Evolutionary conservation across 2,888 invertebrate genomes (phyloP).

Genomic region (Lordiphosa fenestrarum): DNA sequence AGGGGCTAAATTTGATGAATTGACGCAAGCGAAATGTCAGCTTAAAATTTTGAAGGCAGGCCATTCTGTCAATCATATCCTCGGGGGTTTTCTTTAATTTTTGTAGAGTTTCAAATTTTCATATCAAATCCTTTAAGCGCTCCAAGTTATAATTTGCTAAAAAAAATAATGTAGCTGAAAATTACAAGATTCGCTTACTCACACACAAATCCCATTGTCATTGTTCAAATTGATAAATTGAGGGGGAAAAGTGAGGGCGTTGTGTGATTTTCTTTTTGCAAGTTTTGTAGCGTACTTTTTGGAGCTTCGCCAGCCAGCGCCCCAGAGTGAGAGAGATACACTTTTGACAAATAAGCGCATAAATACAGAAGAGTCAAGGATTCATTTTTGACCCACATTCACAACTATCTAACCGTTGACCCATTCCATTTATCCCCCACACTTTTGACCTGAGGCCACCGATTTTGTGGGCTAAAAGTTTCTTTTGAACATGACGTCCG

Average conservation of each 20-base stretch:
- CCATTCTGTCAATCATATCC: too few species aligned
- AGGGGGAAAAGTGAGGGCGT: slow-evolving; percentile 27
- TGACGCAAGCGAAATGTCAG: slow-evolving; percentile 27
- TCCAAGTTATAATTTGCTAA: too few species aligned
- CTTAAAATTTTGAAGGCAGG: too few species aligned
- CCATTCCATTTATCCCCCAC: slow-evolving; percentile 4
- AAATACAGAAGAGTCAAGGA: slow-evolving; percentile 47
- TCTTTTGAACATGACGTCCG: slow-evolving; percentile 8
- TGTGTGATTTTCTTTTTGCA: not conserved
- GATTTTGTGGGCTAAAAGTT: slow-evolving; percentile 8
- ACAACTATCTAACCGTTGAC: slow-evolving; percentile 40
- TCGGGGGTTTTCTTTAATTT: too few species aligned
- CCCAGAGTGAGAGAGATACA: not conserved
- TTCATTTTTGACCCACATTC: slow-evolving; percentile 41
- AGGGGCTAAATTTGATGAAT: slow-evolving; percentile 49
- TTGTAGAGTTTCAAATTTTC: too few species aligned
- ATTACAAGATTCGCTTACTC: too few species aligned
- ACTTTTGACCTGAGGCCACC: slow-evolving; percentile 18
- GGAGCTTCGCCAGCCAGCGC: slow-evolving; percentile 25
- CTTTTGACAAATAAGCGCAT: slow-evolving; percentile 53
- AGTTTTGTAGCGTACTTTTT: slow-evolving; percentile 8
- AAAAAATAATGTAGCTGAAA: too few species aligned
- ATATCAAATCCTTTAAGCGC: too few species aligned
- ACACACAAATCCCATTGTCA: slow-evolving; percentile 29
- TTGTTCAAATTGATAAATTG: slow-evolving; percentile 52